Conservation (phyloP, 2,797 vertebrate genomes). For the Pseudocheirus occidentalis region DNA sequence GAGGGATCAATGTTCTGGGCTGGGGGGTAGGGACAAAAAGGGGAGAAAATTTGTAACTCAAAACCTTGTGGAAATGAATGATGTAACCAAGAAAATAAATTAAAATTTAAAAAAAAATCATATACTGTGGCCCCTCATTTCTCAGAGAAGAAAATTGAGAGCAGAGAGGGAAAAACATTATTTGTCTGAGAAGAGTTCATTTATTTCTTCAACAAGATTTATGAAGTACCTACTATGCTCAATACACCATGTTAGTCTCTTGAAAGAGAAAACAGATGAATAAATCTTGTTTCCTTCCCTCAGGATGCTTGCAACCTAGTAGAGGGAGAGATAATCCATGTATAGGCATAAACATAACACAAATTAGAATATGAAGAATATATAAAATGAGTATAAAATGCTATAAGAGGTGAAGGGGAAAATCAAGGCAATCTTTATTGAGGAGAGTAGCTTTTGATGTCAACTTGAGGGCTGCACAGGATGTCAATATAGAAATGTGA, state of each 20-base stretch:
- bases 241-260: not conserved
- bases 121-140: not conserved
- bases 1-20: no score
- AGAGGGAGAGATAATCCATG: not conserved
- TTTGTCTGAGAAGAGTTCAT: not conserved
- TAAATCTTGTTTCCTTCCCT: not conserved
- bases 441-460: not conserved
- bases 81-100: no score
- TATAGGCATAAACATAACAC: not conserved
- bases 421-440: not conserved
- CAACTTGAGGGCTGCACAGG: not conserved
- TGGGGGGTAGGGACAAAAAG: no score
- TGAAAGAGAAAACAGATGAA: not conserved
- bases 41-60: no score
- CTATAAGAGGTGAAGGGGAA: not conserved
- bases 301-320: not conserved
- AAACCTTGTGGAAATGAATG: no score
- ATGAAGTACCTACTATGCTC: not conserved
- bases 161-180: not conserved
- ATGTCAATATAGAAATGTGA: not conserved
- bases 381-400: not conserved
- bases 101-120: no score
- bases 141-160: not conserved
- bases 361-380: not conserved
- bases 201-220: not conserved